Evolutionary conservation across 64 coral and sea anemone genomes (phyloP), one percentile per base, ranked within the genome.

Genomic region (Exaiptasia diaphana): DNA sequence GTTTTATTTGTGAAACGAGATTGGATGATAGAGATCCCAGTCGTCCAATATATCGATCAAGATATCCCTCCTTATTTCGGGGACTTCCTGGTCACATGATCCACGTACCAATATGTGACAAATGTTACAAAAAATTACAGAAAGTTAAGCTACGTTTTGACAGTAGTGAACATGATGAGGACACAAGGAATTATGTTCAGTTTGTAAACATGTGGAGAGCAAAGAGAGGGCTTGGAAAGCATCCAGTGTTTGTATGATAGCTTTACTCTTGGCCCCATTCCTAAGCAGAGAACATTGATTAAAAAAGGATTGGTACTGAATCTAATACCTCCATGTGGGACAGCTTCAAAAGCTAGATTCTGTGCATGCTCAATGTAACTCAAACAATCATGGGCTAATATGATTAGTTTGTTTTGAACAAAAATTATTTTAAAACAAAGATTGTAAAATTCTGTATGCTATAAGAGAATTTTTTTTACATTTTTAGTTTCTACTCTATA

Each of bases 181-280:
- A 90, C 11, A 52, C 71, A 55, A 50, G 85, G 38, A 65, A 89
- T 43, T 95, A 95, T 53, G 65, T 74, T 42, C 67, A 85, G 34
- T 85, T 78, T 59, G 90, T 95, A 9, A 95, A 95, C 22, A 74
- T 77, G 27, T 95, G 91, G 91, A 78, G 91, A 38, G 73, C 86
- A 1, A 68, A 85, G n/a, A 95, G 90, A 52, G 91, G 91, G 8
- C 77, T 41, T 15, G 37, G 37, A 35, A 63, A 43, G 26, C 54
- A 45, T 8, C n/a, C 22, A 3, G 36, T 81, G 27, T 22, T 81
- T 23, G 77, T 36, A 9, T 52, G 74, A 81, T 42, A 60, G n/a
- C n/a, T n/a, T n/a, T n/a, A n/a, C n/a, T n/a, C n/a, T n/a, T n/a
- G n/a, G n/a, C n/a, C n/a, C n/a, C n/a, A n/a, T n/a, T n/a, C n/a